Evolutionary conservation across 2,888 invertebrate genomes (phyloP), one percentile per base, ranked within the genome.

Genomic region (Meteorus cinctellus): DNA sequence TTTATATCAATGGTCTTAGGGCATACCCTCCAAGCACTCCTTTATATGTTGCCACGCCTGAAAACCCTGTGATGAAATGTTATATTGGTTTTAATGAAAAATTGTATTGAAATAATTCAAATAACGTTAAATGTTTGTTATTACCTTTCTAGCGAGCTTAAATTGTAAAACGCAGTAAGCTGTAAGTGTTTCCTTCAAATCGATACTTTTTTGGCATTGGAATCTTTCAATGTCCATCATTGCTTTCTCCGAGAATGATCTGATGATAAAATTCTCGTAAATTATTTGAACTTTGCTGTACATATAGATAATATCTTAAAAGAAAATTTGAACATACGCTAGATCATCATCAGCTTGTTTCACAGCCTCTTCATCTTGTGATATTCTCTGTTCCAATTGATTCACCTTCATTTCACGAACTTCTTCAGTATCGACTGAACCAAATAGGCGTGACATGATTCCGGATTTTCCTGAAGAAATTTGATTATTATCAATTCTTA

Each of bases 11-110:
- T 72, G 34, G 36, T 36, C 59, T 92, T 91, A 94, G 82, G 94
- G 93, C 92, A 94, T 94, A 87, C 93, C 93, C 87, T 94, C 94
- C 81, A 95, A 90, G 87, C 95, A 95, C 86, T 94, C 93, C 84
- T 93, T 92, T 83, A 95, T 94, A 90, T 95, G 94, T 74, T 92
- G 93, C 95, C 95, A 95, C 66, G 94, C 93, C 90, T 94, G 94
- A 63, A 95, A 90, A 80, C 94, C 94, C 95, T 95, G 90, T 74
- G 90, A 90, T 80, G 77, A 76, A 51, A 70, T 45, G 48, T 55
- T 19, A 24, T 55, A 55, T 34, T 16, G 19, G 31, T 19, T 68
- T 34, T 1, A 1, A 75, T 29, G 8, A 55, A 16, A 63, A 51
- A 74, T 70, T 51, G 31, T 45, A 70, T 36, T 4, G 51, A 55